Percentiles rank a stretch among this genome's conserved stretches.
Evolutionary conservation across 2,113 vertebrate genomes (phyloP).

Genomic region (Pandion haliaetus): DNA sequence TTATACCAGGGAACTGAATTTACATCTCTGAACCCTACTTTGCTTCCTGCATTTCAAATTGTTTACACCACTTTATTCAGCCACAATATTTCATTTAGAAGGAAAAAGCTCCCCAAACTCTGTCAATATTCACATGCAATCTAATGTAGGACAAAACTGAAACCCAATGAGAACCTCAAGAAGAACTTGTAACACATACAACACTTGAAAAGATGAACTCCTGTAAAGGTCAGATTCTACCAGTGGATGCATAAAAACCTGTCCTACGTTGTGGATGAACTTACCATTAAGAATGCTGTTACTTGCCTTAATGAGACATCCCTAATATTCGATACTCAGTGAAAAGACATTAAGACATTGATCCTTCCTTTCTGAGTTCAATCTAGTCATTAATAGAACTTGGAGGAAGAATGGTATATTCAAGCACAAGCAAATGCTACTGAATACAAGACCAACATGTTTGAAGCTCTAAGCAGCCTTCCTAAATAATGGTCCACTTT

Average conservation of each 20-base stretch:
- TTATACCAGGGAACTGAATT: background rate
- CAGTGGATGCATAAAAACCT: background rate
- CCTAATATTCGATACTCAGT: background rate
- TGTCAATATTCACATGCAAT: background rate
- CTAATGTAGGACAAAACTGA: background rate
- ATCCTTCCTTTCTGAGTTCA: background rate
- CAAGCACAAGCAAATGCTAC: background rate
- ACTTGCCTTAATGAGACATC: background rate
- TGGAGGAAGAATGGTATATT: background rate
- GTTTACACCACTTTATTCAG: background rate
- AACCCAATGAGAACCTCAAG: background rate
- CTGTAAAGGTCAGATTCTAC: background rate
- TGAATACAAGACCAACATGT: background rate
- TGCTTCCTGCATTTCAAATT: background rate
- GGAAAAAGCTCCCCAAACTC: background rate
- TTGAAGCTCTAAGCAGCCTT: background rate
- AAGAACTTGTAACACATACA: background rate
- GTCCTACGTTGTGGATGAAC: background rate
- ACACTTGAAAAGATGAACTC: background rate
- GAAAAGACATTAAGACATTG: background rate
- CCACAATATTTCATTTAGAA: background rate
- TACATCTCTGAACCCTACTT: background rate
- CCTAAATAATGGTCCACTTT: background rate
- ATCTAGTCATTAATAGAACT: background rate
- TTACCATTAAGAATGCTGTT: background rate